A percentile compares a stretch with the other conserved stretches of the same genome.
Evolutionary conservation across 1,140 invertebrate species (phyloP).

Genomic region (Ephestia elutella): DNA sequence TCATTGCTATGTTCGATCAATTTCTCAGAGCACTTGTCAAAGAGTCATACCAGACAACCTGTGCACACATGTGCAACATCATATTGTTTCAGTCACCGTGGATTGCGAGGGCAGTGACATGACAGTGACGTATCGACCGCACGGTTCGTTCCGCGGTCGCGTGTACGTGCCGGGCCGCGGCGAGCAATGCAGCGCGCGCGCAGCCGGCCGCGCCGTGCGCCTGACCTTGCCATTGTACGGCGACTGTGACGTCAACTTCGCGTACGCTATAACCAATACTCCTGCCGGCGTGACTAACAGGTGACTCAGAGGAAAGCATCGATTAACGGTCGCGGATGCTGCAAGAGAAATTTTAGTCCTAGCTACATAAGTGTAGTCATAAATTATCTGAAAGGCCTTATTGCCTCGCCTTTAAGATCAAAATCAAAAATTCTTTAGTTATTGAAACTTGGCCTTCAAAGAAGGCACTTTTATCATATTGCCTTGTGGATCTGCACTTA

Average conservation of each 20-base stretch:
- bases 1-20: too few species aligned
- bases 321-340: neutral
- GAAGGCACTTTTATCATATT: too few species aligned
- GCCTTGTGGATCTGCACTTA: too few species aligned
- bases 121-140: conserved; percentile 75
- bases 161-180: conserved; percentile 78
- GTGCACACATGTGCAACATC: neutral
- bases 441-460: too few species aligned
- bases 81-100: conserved; percentile 70
- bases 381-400: too few species aligned
- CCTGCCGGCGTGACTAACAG: conserved; percentile 55
- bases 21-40: too few species aligned
- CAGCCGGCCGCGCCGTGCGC: conserved; percentile 36
- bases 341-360: neutral
- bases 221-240: conserved; percentile 55
- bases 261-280: conserved; percentile 56
- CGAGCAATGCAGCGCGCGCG: conserved; percentile 72
- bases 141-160: conserved; percentile 75
- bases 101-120: conserved; percentile 74
- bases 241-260: conserved; percentile 66
- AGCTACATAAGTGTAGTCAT: too few species aligned
- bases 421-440: too few species aligned
- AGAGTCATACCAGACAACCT: too few species aligned
- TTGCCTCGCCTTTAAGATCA: too few species aligned
- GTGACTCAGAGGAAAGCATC: conserved; percentile 24